phyloP scores from a whole-genome alignment of 2,888 invertebrate genomes.

The Aleiodes alternator region DNA sequence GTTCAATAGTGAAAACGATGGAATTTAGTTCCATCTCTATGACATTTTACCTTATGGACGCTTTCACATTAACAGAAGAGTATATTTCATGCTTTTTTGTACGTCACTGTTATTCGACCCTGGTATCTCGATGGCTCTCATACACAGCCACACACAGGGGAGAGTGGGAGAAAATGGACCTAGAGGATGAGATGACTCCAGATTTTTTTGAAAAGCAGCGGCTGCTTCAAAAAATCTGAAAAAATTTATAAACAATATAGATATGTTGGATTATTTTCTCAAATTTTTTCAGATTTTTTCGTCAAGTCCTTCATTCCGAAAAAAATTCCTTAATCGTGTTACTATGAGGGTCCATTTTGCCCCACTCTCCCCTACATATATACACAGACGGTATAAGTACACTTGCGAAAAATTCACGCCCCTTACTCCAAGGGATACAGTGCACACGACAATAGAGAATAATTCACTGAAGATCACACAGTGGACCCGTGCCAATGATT shows the following conservation, averaged over 20 bases:
- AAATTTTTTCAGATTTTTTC: no score
- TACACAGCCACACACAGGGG: slow-evolving; percentile 25
- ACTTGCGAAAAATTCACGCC: slow-evolving; percentile 56
- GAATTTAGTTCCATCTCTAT: slow-evolving; percentile 37
- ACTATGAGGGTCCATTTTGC: no score
- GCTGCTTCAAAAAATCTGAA: no score
- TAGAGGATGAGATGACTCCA: no score
- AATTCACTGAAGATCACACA: slow-evolving; percentile 51
- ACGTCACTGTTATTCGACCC: slow-evolving; percentile 20
- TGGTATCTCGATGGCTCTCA: slow-evolving; percentile 18
- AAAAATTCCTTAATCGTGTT: no score
- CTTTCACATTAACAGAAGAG: slow-evolving; percentile 34
- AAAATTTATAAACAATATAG: no score
- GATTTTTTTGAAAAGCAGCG: no score
- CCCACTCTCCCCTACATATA: no score
- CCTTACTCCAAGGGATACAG: slow-evolving; percentile 40
- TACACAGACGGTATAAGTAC: slow-evolving; percentile 41
- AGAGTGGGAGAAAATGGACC: no score
- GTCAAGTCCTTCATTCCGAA: no score
- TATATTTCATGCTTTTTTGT: slow-evolving; percentile 29
- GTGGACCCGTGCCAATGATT: slow-evolving; percentile 47
- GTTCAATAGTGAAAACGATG: slow-evolving; percentile 40
- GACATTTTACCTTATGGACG: slow-evolving; percentile 27
- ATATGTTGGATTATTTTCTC: no score
- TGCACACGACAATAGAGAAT: slow-evolving; percentile 32